These are phyloP conservation scores for Lepidochitona cinerea DNA, from an alignment of 2,888 invertebrate species.

Conservation along the genomic window DNA sequence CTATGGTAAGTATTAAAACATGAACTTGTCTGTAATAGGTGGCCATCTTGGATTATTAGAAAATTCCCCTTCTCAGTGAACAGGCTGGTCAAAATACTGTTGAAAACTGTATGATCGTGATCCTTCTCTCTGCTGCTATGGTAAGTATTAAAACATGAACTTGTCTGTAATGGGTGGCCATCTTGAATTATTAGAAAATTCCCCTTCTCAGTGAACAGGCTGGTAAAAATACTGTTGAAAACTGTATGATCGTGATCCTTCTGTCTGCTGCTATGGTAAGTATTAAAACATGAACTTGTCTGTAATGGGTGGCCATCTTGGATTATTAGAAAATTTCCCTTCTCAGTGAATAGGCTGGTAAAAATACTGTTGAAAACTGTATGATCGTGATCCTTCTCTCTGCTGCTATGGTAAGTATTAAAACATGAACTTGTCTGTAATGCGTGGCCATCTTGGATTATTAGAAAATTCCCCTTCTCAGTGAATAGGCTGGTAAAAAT, in stretches of 20 bases:
- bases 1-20: no score
- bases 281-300: neutral
- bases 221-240: slow-evolving; percentile 91
- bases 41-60: no score
- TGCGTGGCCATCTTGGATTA: no score
- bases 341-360: slow-evolving; percentile 87
- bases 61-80: slow-evolving; percentile 82
- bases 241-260: slow-evolving; percentile 87
- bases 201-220: slow-evolving; percentile 85
- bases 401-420: slow-evolving; percentile 79
- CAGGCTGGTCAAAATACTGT: slow-evolving; percentile 91
- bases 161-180: neutral
- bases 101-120: slow-evolving; percentile 89
- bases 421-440: neutral
- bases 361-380: slow-evolving; percentile 90
- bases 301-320: no score
- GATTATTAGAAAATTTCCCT: slow-evolving; percentile 80
- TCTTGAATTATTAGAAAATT: no score
- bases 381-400: slow-evolving; percentile 87
- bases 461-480: slow-evolving; percentile 79
- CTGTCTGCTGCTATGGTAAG: slow-evolving; percentile 85
- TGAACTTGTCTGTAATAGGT: no score
- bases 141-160: slow-evolving; percentile 71
- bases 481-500: slow-evolving; percentile 90
- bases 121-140: slow-evolving; percentile 85